Evolutionary conservation across 1,140 invertebrate genomes (phyloP).

Genomic region (Ruditapes philippinarum): DNA sequence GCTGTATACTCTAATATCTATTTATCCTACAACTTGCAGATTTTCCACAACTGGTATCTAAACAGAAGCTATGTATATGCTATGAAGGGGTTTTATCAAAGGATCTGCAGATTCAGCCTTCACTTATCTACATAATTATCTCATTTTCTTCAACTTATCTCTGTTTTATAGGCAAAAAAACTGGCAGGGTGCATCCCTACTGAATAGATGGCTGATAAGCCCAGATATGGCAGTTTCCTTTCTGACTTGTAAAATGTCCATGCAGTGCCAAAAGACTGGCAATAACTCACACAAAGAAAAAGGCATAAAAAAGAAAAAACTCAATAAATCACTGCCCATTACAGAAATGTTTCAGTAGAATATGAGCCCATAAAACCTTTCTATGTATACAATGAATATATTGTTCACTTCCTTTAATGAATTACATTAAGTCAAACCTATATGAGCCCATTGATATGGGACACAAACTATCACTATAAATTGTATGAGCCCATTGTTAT

Average conservation of each 20-base stretch:
- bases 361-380: not conserved
- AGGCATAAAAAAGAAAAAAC: not conserved
- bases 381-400: too few relatives aligned
- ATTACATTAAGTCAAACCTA: not conserved
- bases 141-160: not conserved
- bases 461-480: too few relatives aligned
- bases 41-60: not conserved
- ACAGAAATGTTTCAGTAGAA: not conserved
- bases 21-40: not conserved
- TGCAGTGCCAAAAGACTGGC: not conserved
- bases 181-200: slow-evolving; percentile 32
- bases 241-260: not conserved
- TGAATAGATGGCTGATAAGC: slow-evolving; percentile 29
- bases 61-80: slow-evolving; percentile 20
- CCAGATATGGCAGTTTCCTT: not conserved
- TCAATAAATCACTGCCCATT: not conserved
- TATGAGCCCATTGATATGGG: slow-evolving; percentile 31
- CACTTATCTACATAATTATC: slow-evolving; percentile 34
- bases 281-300: not conserved
- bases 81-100: not conserved
- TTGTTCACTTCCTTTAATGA: too few relatives aligned
- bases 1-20: too few relatives aligned
- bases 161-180: slow-evolving; percentile 19
- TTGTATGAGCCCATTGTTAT: too few relatives aligned
- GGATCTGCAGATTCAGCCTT: slow-evolving; percentile 10